Evolutionary conservation across 2,888 invertebrate genomes (phyloP).

Genomic region (Cheilosia vernalis): DNA sequence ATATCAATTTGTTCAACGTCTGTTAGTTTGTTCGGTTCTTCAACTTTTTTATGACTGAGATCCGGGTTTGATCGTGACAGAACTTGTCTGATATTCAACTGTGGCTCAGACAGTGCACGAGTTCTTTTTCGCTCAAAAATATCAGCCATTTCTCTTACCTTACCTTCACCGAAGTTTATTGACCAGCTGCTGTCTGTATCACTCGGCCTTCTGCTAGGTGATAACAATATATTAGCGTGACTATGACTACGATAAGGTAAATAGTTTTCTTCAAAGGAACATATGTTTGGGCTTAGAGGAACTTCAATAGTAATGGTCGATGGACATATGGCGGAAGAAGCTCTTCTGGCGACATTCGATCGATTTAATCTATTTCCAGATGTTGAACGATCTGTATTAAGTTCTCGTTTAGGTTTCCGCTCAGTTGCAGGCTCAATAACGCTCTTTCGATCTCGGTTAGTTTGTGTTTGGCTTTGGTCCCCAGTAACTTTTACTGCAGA

Average conservation of each 20-base stretch:
- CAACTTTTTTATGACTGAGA: conserved; percentile 16
- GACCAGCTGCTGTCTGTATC: conserved; percentile 17
- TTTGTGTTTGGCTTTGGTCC: background rate
- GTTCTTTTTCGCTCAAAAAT: conserved; percentile 85
- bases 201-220: background rate
- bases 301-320: conserved; percentile 78
- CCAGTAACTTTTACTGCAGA: conserved; percentile 35
- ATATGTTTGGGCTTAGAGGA: conserved; percentile 79
- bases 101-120: conserved; percentile 83
- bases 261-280: conserved; percentile 80
- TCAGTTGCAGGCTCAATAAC: conserved; percentile 18
- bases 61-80: conserved; percentile 48
- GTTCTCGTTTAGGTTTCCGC: conserved; percentile 77
- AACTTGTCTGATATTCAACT: conserved; percentile 83
- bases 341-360: conserved; percentile 45
- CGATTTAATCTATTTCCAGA: conserved; percentile 68
- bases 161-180: conserved; percentile 86
- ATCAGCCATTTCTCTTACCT: conserved; percentile 88
- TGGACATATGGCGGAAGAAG: conserved; percentile 57
- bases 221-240: conserved; percentile 73
- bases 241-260: conserved; percentile 69
- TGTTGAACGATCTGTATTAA: conserved; percentile 80
- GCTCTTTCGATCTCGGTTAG: background rate
- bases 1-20: conserved; percentile 80
- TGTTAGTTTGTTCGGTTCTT: conserved; percentile 76